Evolutionary conservation across 2,797 vertebrate species (phyloP).

Genomic region (Merluccius polli): DNA sequence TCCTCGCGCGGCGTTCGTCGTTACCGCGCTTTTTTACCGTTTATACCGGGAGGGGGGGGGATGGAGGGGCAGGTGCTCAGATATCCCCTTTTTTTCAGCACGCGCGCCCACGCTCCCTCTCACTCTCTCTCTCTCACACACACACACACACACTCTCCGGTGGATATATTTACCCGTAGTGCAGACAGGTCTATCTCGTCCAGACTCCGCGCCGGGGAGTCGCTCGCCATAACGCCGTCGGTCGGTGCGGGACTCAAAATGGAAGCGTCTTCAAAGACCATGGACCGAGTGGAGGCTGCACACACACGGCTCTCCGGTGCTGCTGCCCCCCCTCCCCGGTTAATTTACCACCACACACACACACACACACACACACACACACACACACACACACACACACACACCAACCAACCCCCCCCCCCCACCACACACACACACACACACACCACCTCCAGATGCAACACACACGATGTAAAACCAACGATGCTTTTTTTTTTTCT

Average conservation of each 20-base stretch:
- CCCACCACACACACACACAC: neutral
- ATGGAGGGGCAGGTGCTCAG: slow-evolving; percentile 43
- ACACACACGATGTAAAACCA: no score
- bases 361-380: no score
- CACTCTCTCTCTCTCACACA: no score
- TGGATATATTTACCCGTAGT: slow-evolving; percentile 80
- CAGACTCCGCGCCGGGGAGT: slow-evolving; percentile 94
- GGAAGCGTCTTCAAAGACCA: slow-evolving; percentile 65
- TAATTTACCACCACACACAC: no score
- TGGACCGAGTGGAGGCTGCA: slow-evolving; percentile 51
- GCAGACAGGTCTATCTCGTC: slow-evolving; percentile 97
- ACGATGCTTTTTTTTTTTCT: no score
- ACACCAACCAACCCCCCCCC: no score
- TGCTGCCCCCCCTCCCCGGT: neutral
- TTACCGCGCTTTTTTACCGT: neutral
- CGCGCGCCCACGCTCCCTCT: no score
- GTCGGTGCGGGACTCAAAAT: slow-evolving; percentile 57
- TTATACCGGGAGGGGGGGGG: slow-evolving; percentile 13
- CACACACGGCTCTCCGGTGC: no score
- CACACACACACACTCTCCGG: slow-evolving; percentile 19
- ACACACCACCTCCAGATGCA: neutral
- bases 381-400: no score
- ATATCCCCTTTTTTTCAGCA: no score
- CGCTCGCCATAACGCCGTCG: slow-evolving; percentile 89
- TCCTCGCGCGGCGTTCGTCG: neutral